These are phyloP conservation scores for Neopelma chrysocephalum DNA, from an alignment of 2,797 vertebrate species.

Conservation along the genomic window DNA sequence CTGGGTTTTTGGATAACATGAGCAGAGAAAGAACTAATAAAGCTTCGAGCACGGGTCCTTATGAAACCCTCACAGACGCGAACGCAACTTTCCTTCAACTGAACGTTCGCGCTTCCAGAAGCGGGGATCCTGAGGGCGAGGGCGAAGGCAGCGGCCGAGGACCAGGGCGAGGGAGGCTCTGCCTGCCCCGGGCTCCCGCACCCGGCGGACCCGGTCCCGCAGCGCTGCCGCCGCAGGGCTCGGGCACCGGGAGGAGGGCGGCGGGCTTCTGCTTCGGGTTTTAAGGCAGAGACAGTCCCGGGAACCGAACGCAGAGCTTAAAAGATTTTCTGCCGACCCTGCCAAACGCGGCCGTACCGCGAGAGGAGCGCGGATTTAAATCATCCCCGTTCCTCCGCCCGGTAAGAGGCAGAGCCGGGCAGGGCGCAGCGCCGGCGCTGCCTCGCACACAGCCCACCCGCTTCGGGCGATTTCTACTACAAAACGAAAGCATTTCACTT, in stretches of 20 bases:
- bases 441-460: not conserved
- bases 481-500: not conserved
- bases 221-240: not conserved
- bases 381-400: too few relatives aligned
- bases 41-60: too few relatives aligned
- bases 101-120: not conserved
- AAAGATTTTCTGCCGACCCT: not conserved
- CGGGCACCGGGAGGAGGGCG: not conserved
- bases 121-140: not conserved
- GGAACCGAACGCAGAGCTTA: too few relatives aligned
- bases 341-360: not conserved
- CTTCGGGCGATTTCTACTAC: fast-evolving
- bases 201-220: not conserved
- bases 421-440: fast-evolving
- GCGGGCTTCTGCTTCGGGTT: not conserved
- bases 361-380: not conserved
- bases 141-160: not conserved
- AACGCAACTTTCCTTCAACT: not conserved
- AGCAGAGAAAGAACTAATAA: not conserved
- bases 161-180: not conserved
- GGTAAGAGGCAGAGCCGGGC: not conserved
- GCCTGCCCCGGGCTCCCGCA: not conserved
- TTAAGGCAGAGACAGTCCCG: not conserved
- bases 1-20: fast-evolving
- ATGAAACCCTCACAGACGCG: fast-evolving